Evolutionary conservation across 1,140 invertebrate species (phyloP).

Genomic region (Lasioglossum albipes): DNA sequence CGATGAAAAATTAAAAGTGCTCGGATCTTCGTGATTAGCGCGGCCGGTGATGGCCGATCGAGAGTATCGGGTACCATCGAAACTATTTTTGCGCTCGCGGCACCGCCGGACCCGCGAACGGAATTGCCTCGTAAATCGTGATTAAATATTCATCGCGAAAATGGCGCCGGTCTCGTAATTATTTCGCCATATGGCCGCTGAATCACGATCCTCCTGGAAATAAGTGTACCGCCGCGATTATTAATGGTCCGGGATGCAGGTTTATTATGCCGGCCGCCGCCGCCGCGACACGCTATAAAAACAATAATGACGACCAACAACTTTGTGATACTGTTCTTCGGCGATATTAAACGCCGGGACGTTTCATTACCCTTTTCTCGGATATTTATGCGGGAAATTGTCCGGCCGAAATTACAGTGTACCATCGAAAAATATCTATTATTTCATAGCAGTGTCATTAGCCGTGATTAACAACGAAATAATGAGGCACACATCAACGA

Average conservation of each 20-base stretch:
- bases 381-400: too few relatives aligned
- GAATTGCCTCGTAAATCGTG: constrained; percentile 48
- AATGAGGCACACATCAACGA: too few relatives aligned
- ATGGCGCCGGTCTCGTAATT: constrained; percentile 4
- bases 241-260: not conserved
- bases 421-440: too few relatives aligned
- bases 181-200: constrained; percentile 18
- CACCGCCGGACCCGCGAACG: not conserved
- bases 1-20: constrained; percentile 31
- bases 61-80: not conserved
- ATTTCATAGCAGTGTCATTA: too few relatives aligned
- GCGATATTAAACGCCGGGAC: too few relatives aligned
- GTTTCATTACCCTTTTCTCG: too few relatives aligned
- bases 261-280: not conserved
- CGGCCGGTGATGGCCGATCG: not conserved
- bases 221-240: constrained; percentile 22
- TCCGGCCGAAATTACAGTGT: too few relatives aligned
- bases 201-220: constrained; percentile 30
- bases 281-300: not conserved
- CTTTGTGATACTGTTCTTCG: not conserved
- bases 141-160: constrained; percentile 53
- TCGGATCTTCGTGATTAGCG: not conserved
- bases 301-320: not conserved
- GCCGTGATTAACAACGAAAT: too few relatives aligned
- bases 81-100: constrained; percentile 13